Evolutionary conservation across 2,113 vertebrate genomes (phyloP), one percentile per base, ranked within the genome.

Genomic region (Vombatus ursinus): DNA sequence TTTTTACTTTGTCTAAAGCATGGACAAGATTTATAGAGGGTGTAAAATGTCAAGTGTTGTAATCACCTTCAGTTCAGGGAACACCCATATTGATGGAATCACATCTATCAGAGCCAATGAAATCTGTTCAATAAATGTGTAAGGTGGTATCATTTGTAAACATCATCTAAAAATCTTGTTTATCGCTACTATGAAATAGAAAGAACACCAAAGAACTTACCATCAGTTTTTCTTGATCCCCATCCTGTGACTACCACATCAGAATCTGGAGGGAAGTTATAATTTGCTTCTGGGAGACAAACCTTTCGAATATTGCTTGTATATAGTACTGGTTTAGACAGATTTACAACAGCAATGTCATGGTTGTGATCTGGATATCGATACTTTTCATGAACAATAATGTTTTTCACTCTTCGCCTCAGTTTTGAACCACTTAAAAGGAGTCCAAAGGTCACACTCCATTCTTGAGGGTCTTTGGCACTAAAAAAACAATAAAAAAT

Each of bases 271-370:
- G 98, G 98, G 94, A 99, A 99, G 2, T 92, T 92, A 37, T 99
- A 98, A 16, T 98, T 97, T 1, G 98, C 23, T 54, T 99, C 96
- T 0, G 99, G 99, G 96, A 99, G 96, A 95, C 99, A 99, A 93
- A 99, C 98, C 0, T 98, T 99, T 94, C 95, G 98, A 97, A 99
- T 98, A 94, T 96, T 98, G 31, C 98, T 98, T 0, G 97, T 98
- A 96, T 98, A 99, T 7, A 98, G 94, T 52, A 99, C 98, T 1
- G 98, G 98, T 49, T 95, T 98, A 19, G 99, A 98, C 93, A 99
- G 98, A 98, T 99, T 98, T 98, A 99, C 99, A 16, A 99, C 97
- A 28, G 99, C 99, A 6, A 99, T 99, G 97, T 99, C 99, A 11
- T 99, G 97, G 95, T 99, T 98, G 0, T 98, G 99, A 68, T 98